Evolutionary conservation across 2,113 vertebrate genomes (phyloP).

Genomic region (Lota lota): DNA sequence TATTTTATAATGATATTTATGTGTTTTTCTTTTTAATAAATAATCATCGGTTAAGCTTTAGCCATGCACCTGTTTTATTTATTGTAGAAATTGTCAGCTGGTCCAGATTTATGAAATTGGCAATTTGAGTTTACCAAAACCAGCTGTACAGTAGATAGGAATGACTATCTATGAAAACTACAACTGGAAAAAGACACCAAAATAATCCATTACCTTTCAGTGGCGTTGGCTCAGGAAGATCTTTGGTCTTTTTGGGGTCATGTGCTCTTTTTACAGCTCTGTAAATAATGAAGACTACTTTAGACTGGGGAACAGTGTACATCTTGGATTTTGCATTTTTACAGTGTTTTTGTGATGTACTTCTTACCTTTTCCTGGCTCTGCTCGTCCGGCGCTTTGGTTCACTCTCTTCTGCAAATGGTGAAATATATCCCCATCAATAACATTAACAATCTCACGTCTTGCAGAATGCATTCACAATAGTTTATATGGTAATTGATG

Average conservation of each 20-base stretch:
- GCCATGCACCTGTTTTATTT: too few species aligned
- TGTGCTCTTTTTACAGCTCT: conserved; percentile 71
- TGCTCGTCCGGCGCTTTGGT: conserved; percentile 82
- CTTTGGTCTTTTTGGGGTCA: conserved; percentile 40
- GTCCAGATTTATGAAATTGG: too few species aligned
- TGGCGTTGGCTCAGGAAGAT: conserved; percentile 30
- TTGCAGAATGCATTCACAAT: not conserved
- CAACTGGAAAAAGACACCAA: not conserved
- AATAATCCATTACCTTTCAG: conserved; percentile 60
- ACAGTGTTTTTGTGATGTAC: not conserved
- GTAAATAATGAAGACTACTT: conserved; percentile 27
- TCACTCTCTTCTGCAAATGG: conserved; percentile 48
- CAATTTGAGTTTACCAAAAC: not conserved
- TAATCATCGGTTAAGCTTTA: not conserved
- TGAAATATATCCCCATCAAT: not conserved
- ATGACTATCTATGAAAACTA: not conserved
- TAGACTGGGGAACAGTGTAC: not conserved
- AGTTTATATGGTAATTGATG: not conserved
- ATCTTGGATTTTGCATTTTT: not conserved
- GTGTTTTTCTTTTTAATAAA: not conserved
- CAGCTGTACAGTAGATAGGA: not conserved
- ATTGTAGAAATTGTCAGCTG: too few species aligned
- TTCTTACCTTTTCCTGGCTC: conserved; percentile 81
- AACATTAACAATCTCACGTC: not conserved
- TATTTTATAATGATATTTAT: not conserved